Evolutionary conservation across 1,140 invertebrate species (phyloP), one percentile per base, ranked within the genome.

Genomic region (Stenopsyche tienmushanensis): DNA sequence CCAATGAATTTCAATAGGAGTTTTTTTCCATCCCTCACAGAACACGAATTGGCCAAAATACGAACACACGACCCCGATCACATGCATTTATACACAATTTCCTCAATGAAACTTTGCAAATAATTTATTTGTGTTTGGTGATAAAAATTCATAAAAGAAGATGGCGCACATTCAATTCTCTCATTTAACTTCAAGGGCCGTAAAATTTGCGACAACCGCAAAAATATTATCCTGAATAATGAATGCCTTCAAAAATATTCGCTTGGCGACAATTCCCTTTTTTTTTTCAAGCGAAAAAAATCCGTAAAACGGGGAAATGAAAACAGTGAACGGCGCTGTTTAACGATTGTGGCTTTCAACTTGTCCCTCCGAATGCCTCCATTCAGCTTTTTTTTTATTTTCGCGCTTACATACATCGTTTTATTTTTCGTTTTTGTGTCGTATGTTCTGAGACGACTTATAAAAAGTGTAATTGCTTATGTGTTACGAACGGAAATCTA

Each of bases 121-220:
- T 47, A 47, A 47, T 47, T 47, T 47, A 47, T 47, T 9, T 18
- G 17, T 15, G 18, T 20, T 47, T 10, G 25, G 25, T 17, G 18
- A 57, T 57, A 34, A 57, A 57, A 17, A 39, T 57, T 57, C 29
- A 39, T 57, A 20, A 57, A 34, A 53, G 20, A 39, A 47, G 44
- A 47, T 57, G 25, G n/a, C 29, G 21, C 29, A 29, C 17, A 57
- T 57, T 57, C 26, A 34, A 57, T 57, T 57, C 53, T 17, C 5
- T n/a, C 15, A 42, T 57, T 34, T 23, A 23, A 18, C 26, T 7
- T 41, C 15, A 29, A 25, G 23, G n/a, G 21, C n/a, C 24, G 52
- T 25, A 29, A 54, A 54, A 54, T 54, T 54, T 21, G 52, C 15
- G 23, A 29, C 24, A 54, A 21, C 25, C 15, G 25, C 15, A 54